Percentiles rank a stretch among this genome's conserved stretches.
Evolutionary conservation across 2,113 vertebrate species (phyloP).

Genomic region (Ovibos moschatus): DNA sequence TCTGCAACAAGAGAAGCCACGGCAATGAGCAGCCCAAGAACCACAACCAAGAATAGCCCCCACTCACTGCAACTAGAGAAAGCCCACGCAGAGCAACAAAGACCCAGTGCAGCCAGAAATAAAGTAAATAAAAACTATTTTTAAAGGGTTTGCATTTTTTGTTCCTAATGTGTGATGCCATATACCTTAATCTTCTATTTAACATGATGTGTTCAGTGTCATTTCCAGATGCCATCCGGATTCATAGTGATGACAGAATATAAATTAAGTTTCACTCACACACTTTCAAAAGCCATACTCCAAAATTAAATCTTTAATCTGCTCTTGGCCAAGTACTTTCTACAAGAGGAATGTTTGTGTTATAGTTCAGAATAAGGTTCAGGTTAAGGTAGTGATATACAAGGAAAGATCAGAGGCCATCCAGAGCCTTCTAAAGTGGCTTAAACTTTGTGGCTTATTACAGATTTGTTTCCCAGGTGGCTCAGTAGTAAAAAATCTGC

Average conservation of each 20-base stretch:
- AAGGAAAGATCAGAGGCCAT: background rate
- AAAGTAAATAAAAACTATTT: background rate
- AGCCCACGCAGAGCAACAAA: background rate
- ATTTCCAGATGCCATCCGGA: background rate
- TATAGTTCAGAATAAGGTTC: background rate
- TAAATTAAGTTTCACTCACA: constrained; percentile 28
- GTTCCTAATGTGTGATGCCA: background rate
- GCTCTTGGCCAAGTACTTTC: background rate
- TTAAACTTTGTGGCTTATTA: background rate
- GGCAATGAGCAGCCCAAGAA: background rate
- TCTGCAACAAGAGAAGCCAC: background rate
- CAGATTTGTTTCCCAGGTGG: background rate
- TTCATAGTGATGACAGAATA: background rate
- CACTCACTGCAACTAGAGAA: background rate
- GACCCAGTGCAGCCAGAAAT: background rate
- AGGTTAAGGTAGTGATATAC: background rate
- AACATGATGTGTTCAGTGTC: background rate
- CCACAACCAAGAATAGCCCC: background rate
- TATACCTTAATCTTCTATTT: background rate
- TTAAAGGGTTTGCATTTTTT: background rate
- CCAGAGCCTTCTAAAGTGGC: background rate
- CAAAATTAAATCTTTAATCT: constrained; percentile 35
- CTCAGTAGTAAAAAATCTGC: background rate
- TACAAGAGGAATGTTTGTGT: background rate
- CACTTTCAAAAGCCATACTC: background rate